A percentile compares a stretch with the other conserved stretches of the same genome.
phyloP scores from a whole-genome alignment of 2,113 vertebrate genomes.

The Mirza zaza region DNA sequence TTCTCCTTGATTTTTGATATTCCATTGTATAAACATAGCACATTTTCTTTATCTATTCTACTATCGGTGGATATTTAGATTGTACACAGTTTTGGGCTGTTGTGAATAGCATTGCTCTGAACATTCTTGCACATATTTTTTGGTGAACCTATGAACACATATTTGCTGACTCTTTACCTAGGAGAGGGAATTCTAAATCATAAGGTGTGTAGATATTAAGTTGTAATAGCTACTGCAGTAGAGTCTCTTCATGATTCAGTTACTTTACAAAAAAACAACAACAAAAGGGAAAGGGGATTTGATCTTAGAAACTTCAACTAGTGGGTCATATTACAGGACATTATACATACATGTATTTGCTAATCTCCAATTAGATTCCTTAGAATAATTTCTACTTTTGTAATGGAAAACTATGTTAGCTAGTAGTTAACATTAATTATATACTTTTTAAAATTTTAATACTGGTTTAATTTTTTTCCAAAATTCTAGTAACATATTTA shows the following conservation, averaged over 20 bases:
- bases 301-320: neutral
- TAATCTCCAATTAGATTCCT: neutral
- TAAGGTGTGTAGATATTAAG: neutral
- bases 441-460: neutral
- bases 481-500: neutral
- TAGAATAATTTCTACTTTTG: neutral
- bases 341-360: neutral
- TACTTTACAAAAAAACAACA: neutral
- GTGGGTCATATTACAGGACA: neutral
- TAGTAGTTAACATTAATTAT: neutral
- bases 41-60: neutral
- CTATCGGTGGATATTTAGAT: neutral
- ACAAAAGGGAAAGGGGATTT: neutral
- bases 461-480: neutral
- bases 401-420: neutral
- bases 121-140: neutral
- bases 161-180: neutral
- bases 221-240: neutral
- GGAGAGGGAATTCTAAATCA: neutral
- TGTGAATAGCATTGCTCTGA: neutral
- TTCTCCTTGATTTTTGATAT: neutral
- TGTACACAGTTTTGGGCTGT: neutral
- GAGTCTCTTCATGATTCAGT: neutral
- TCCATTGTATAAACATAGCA: neutral
- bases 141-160: neutral